Base-by-base conservation (phyloP, 2,797 vertebrate genomes). In the Psittacula derbiana region DNA sequence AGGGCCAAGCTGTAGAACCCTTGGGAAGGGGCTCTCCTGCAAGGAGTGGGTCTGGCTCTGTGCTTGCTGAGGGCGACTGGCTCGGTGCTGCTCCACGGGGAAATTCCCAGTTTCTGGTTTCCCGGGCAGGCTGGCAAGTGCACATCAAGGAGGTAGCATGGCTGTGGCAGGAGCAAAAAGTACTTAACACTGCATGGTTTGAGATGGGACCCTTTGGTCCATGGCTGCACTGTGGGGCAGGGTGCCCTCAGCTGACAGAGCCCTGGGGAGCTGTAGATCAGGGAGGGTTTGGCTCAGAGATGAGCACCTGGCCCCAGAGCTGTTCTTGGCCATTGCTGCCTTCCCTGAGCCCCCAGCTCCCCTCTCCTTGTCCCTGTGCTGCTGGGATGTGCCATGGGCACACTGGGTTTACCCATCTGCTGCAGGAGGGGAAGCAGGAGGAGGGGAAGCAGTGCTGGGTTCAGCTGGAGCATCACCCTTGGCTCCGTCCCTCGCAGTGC, bases 51-150 rank as follows among this genome's bases (percentile, higher is more conserved):
- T 70, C 72, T 2, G 10, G 72, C 27, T 40, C 52, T 9, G 60
- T 2, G n/a, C n/a, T 52, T 9, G 14, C n/a, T 19, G 11, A 5
- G 30, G 18, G 41, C 1, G 4, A 47, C 33, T 31, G 70, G 47
- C 19, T 8, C 1, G 1, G 55, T 0, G 19, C 71, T 13, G 30
- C 70, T 81, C 16, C 2, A 21, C 2, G 13, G 64, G 49, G 66
- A 20, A 33, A 27, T 64, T 57, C 50, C 38, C 3, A 0, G 57
- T 38, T 20, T 38, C 43, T 16, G 36, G 10, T 38, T 19, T 62
- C 31, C 18, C 2, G 1, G 16, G 12, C 11, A n/a, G 6, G 33
- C 41, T 16, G 33, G 25, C 2, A 1, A 8, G 31, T 5, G 4
- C 8, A 0, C 3, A 5, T 17, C 6, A 33, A 40, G 36, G 36